Percentiles rank a stretch among this genome's conserved stretches.
phyloP scores from a whole-genome alignment of 2,888 invertebrate genomes.

The Cinara cedri region DNA sequence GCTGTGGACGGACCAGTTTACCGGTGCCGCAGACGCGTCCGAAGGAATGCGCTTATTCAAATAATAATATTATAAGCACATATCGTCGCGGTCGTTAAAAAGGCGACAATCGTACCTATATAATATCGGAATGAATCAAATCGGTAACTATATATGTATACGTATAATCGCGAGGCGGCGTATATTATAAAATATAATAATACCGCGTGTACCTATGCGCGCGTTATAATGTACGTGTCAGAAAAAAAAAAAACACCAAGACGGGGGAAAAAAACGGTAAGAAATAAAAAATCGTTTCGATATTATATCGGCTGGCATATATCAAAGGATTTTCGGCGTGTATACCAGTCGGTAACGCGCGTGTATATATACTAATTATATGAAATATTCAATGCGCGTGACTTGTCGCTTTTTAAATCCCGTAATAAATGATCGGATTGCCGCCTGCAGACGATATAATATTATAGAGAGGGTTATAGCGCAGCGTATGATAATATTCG shows the following conservation, averaged over 20 bases:
- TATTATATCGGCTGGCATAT: conserved; percentile 53
- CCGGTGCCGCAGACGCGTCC: neutral
- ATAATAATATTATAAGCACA: neutral
- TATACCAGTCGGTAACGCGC: neutral
- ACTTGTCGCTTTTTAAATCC: conserved; percentile 57
- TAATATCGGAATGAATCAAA: conserved; percentile 54
- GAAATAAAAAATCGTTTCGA: conserved; percentile 49
- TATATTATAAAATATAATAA: no score
- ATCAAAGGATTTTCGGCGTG: conserved; percentile 54
- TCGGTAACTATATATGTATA: neutral
- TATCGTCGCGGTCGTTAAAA: conserved; percentile 37
- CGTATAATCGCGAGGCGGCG: no score
- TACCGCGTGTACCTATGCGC: no score
- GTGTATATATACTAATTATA: conserved; percentile 46
- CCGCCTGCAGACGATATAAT: neutral
- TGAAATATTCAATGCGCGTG: conserved; percentile 55
- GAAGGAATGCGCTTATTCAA: conserved; percentile 50
- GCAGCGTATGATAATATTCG: neutral
- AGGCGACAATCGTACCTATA: conserved; percentile 23
- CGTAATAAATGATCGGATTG: conserved; percentile 56
- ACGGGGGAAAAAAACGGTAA: conserved; percentile 31
- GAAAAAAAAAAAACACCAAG: conserved; percentile 1
- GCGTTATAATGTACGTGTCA: neutral
- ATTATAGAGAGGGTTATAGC: conserved; percentile 34
- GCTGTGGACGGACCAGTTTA: conserved; percentile 46